phyloP scores from a whole-genome alignment of 2,888 invertebrate genomes.

The Zhuqinia jingwanae region DNA sequence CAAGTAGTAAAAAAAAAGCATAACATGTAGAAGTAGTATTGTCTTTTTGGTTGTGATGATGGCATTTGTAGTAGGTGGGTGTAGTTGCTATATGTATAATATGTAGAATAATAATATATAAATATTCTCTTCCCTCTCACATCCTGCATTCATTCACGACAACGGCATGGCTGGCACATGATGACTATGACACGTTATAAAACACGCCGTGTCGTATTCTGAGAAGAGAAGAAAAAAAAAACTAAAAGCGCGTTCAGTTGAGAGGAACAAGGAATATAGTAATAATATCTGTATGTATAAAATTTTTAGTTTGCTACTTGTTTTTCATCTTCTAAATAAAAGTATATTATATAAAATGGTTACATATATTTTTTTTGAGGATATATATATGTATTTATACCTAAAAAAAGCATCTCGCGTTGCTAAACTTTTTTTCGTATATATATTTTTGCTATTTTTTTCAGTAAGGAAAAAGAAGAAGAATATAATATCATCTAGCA shows the following conservation, averaged over 20 bases:
- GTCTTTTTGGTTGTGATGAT: too few species aligned
- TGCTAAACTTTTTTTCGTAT: conserved; percentile 56
- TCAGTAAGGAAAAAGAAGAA: conserved; percentile 9
- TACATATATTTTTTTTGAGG: too few species aligned
- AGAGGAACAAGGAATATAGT: conserved; percentile 36
- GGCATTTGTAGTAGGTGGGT: neutral
- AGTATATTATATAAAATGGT: too few species aligned
- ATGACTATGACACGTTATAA: conserved; percentile 66
- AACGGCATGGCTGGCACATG: conserved; percentile 58
- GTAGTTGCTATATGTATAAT: neutral
- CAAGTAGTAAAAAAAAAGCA: too few species aligned
- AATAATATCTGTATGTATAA: too few species aligned
- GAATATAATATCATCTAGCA: conserved; percentile 54
- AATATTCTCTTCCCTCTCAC: too few species aligned
- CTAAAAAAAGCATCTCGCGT: conserved; percentile 11
- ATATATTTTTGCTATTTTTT: too few species aligned
- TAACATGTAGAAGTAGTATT: too few species aligned
- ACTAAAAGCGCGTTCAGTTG: conserved; percentile 49
- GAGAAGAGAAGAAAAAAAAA: too few species aligned
- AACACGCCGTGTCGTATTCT: conserved; percentile 50
- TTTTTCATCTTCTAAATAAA: neutral
- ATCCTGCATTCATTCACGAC: conserved; percentile 52
- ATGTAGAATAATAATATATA: too few species aligned
- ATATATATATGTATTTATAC: conserved; percentile 1
- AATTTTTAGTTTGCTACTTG: conserved; percentile 41